phyloP scores from a whole-genome alignment of 2,113 vertebrate genomes.

The Balaeniceps rex region DNA sequence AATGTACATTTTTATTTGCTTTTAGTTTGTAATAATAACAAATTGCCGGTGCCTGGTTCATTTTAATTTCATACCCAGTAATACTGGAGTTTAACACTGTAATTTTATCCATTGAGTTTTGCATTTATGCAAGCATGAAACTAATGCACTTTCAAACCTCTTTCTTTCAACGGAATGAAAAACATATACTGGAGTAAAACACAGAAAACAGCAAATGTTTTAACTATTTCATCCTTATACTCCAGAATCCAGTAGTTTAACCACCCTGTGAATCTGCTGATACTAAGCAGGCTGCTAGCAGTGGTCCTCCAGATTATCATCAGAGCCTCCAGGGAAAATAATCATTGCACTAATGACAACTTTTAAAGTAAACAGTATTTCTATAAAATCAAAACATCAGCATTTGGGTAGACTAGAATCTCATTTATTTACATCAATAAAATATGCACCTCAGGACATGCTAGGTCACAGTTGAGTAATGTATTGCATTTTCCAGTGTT shows the following conservation, averaged over 20 bases:
- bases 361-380: conserved; percentile 57
- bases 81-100: background rate
- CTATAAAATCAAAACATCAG: conserved; percentile 65
- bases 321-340: conserved; percentile 45
- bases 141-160: background rate
- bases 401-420: conserved; percentile 44
- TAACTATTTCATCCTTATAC: background rate
- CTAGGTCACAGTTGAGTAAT: conserved; percentile 59
- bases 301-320: conserved; percentile 1
- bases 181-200: background rate
- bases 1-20: background rate
- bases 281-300: background rate
- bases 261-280: background rate
- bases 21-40: background rate
- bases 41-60: background rate
- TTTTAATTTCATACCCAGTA: conserved; percentile 25
- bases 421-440: conserved; percentile 74
- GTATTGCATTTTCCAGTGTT: conserved; percentile 62
- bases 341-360: conserved; percentile 48
- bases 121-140: background rate
- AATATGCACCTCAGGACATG: conserved; percentile 64
- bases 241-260: background rate
- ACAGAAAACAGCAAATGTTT: background rate
- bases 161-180: background rate
- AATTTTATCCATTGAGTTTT: conserved; percentile 9